A percentile compares a stretch with the other conserved stretches of the same genome.
Conservation (phyloP, 1,140 invertebrate genomes). For the Zophobas atratus region DNA sequence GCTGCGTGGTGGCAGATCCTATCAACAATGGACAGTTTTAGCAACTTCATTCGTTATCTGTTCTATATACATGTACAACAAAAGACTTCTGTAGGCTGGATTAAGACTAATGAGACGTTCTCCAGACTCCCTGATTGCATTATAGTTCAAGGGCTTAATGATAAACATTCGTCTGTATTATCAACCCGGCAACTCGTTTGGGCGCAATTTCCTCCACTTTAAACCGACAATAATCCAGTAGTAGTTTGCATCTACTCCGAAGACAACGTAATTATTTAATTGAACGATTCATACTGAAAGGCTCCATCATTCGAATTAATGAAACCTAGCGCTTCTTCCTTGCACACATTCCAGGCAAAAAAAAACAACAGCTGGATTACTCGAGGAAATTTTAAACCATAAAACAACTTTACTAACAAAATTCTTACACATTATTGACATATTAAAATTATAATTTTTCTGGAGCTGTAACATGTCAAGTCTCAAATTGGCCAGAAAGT, state of each 20-base stretch:
- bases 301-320: conserved; percentile 22
- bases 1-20: conserved; percentile 48
- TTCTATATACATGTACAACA: conserved; percentile 43
- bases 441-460: no score
- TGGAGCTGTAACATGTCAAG: no score
- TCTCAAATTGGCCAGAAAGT: no score
- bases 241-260: conserved; percentile 27
- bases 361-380: background rate
- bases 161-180: conserved; percentile 45
- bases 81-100: conserved; percentile 43
- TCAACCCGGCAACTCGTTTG: conserved; percentile 29
- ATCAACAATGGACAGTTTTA: conserved; percentile 52
- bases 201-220: conserved; percentile 45
- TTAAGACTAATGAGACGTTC: conserved; percentile 43
- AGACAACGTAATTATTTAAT: conserved; percentile 41
- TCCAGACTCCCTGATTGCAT: conserved; percentile 39
- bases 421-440: no score
- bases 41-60: conserved; percentile 43
- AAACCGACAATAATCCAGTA: conserved; percentile 45
- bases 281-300: conserved; percentile 35
- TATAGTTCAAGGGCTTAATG: conserved; percentile 47
- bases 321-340: conserved; percentile 22
- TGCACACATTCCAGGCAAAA: background rate
- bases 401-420: no score
- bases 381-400: no score